Base-by-base conservation (phyloP, 2,888 invertebrate genomes). In the Danaus chrysippus region DNA sequence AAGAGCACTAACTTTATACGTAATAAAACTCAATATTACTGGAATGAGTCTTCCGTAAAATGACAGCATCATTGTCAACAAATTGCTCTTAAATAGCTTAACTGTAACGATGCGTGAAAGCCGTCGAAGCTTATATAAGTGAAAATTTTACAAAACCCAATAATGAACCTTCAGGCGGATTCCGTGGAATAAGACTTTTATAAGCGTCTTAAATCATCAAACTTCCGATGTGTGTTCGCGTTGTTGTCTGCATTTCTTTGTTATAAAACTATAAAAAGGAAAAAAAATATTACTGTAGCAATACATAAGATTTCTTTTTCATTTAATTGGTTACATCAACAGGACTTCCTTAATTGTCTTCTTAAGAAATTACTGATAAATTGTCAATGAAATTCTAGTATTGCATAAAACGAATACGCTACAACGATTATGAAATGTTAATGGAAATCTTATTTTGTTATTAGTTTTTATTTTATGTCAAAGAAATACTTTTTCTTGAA, bases 191-290 rank as follows among this genome's bases (percentile, higher is more conserved):
- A 53, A 59, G 59, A 43, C 55, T 41, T 56, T 67, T 64, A 61
- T 46, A 44, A 64, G 56, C 59, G 59, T 61, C 58, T 64, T 65
- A 59, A 63, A 63, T 61, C 65, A 65, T 58, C 49, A 61, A 63
- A 65, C 61, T 67, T 64, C 56, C 55, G 59, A 15, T 41, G 59
- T 66, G 49, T 59, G 46, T 46, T 52, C 44, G 43, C 53, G 53
- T 58, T 58, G 42, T 58, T 58, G 17, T 49, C 49, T 49, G 10
- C 17, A 49, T 17, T 17, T 49, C 17, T 49, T 10, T 17, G 10
- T 17, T 17, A 49, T 49, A 17, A 15, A 17, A 17, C 15, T n/a
- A 11, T 10, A 49, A 49, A 15, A 49, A 17, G 9, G 11, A 49
- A 49, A 46, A 10, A 3, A 17, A 49, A 17, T 1, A 10, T 17